Evolutionary conservation across 2,797 vertebrate genomes (phyloP), one percentile per base, ranked within the genome.

Genomic region (Simalia tracyae): DNA sequence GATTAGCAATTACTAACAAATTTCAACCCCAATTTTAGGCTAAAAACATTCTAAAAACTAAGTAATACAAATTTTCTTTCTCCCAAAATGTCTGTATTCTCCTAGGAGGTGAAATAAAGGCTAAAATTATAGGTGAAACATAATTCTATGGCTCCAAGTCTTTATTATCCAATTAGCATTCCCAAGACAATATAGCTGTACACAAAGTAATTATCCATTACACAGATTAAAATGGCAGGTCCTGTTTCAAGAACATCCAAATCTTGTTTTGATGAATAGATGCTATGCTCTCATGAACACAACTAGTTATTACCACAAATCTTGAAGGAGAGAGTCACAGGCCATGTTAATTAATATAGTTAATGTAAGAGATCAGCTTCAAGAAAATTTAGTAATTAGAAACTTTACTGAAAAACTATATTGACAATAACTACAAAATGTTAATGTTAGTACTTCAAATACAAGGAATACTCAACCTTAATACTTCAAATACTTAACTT

Each of bases 191-290:
- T 85, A 60, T 56, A 61, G 56, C 84, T 88, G 72, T 88, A 85
- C 56, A 85, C 63, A 56, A 88, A 14, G 56, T 2, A 63, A 61
- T 92, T 91, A 91, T 88, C 63, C 6, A 89, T 46, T 90, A 72
- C 50, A 66, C 61, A n/a, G 86, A 88, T 2, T 89, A 56, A 59
- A 72, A 87, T 56, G 17, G 68, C 86, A 87, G 3, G 14, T 68
- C 89, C 85, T 22, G 24, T 92, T 94, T 50, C 59, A 93, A 88
- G 72, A 95, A 94, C 90, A 87, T 84, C 85, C 31, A 90, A 84
- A 36, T 90, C 3, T 2, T 91, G 7, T 87, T 93, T 93, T 93
- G 68, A 89, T 59, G 89, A 10, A 72, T 22, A 85, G 64, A 89
- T 50, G 93, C 88, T 91, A 93, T 14, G n/a, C 15, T 76, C 36